Base-by-base conservation (phyloP, 2,797 vertebrate genomes). In the Psittacula derbiana region DNA sequence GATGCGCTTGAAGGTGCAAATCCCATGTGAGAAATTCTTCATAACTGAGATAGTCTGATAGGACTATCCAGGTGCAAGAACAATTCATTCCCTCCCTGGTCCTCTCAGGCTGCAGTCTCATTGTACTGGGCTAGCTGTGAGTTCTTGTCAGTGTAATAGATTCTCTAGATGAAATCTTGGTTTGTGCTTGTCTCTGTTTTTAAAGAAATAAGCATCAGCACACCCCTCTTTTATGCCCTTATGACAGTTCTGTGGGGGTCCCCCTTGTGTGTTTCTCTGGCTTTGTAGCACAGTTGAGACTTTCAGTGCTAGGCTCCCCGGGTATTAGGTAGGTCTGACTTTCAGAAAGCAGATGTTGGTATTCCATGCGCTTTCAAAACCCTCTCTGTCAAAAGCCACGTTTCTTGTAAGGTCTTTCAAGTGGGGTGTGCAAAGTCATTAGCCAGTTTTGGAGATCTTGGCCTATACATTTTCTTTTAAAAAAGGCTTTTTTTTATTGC, bases 371-470 rank as follows among this genome's bases (percentile, higher is more conserved):
- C 81, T 80, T 93, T 93, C 55, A 72, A 83, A 94, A 33, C 11
- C 18, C 16, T 53, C n/a, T 70, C 36, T 83, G n/a, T 69, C 47
- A 74, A 78, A 91, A 92, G 46, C n/a, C 38, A 15, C 6, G 4
- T 55, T 36, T 88, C 61, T 71, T 87, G 8, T 61, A 55, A 76
- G 13, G 9, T 86, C 52, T 89, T 85, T 83, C 57, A 76, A 64
- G 46, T 41, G 82, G 24, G 11, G 17, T 75, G 40, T 72, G 30
- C 66, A 70, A 69, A 82, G 55, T 86, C 81, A 62, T 83, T 88
- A 91, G 53, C 46, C 66, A 64, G 30, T 79, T 93, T 81, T 95
- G 82, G 76, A 91, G 72, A 81, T 88, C 49, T 75, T 91, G 31
- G 72, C 65, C 64, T 78, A 38, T 67, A 23, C 20, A 13, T 84